phyloP scores from a whole-genome alignment of 2,888 invertebrate species.

The Deilephila porcellus region DNA sequence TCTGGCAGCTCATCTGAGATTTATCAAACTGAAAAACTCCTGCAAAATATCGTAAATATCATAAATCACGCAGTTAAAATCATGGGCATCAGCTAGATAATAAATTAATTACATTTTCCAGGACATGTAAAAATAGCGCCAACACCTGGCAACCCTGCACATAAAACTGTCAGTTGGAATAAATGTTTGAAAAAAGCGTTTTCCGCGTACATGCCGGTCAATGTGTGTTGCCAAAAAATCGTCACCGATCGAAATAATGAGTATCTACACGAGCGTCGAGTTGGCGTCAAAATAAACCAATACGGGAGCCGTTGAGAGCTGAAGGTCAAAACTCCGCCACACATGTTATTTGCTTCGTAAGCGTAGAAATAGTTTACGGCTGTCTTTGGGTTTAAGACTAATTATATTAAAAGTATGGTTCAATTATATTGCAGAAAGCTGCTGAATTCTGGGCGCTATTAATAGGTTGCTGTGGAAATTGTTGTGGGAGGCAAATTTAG shows the following conservation, averaged over 20 bases:
- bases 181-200: slow-evolving; percentile 1
- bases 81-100: neutral
- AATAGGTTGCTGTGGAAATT: too few relatives aligned
- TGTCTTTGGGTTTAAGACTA: slow-evolving; percentile 3
- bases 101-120: slow-evolving; percentile 1
- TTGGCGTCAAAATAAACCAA: slow-evolving; percentile 61
- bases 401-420: neutral
- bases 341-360: slow-evolving; percentile 5
- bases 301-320: slow-evolving; percentile 44
- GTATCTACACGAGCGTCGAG: slow-evolving; percentile 44
- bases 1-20: too few relatives aligned
- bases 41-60: too few relatives aligned
- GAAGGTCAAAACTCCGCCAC: slow-evolving; percentile 53
- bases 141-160: slow-evolving; percentile 7
- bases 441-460: too few relatives aligned
- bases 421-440: too few relatives aligned
- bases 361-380: slow-evolving; percentile 16
- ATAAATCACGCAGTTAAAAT: too few relatives aligned
- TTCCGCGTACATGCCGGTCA: slow-evolving; percentile 15
- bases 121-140: neutral
- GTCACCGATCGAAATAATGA: slow-evolving; percentile 47
- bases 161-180: slow-evolving; percentile 21
- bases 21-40: neutral
- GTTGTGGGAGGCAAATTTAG: too few relatives aligned
- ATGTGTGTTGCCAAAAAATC: slow-evolving; percentile 49